A percentile compares a stretch with the other conserved stretches of the same genome.
Conservation (phyloP, 2,888 invertebrate genomes). For the Buathra laborator region DNA sequence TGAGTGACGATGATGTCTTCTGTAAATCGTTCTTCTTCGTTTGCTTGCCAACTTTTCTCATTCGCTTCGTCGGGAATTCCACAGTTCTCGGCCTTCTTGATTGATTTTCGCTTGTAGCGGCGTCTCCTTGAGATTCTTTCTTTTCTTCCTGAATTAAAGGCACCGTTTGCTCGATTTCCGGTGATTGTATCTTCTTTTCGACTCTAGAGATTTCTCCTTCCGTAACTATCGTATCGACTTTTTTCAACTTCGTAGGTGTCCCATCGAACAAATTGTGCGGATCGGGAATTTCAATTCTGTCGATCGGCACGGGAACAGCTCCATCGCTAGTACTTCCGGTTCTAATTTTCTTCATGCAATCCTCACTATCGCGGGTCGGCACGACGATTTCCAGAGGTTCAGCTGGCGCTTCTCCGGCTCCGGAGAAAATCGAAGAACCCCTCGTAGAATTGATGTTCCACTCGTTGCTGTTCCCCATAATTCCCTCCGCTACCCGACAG, state of each 20-base stretch:
- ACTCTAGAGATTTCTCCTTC: background rate
- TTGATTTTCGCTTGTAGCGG: background rate
- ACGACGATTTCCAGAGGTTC: conserved; percentile 24
- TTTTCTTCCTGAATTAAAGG: conserved; percentile 12
- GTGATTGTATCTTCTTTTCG: background rate
- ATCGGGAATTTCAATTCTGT: background rate
- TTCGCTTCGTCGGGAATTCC: conserved; percentile 39
- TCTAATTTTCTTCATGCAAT: background rate
- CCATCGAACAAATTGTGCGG: background rate
- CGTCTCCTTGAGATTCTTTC: background rate
- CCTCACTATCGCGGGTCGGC: conserved; percentile 33
- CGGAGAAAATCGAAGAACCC: conserved; percentile 54
- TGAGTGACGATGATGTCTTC: background rate
- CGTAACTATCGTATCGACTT: background rate
- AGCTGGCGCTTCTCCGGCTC: conserved; percentile 50
- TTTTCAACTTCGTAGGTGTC: conserved; percentile 19
- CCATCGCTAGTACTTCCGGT: background rate
- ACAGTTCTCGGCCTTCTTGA: conserved; percentile 2
- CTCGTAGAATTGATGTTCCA: conserved; percentile 40
- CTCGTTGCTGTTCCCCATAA: background rate
- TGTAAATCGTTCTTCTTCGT: conserved; percentile 14
- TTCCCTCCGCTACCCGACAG: background rate
- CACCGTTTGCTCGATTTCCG: background rate
- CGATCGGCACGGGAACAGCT: background rate
- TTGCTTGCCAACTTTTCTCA: conserved; percentile 25